Percentiles rank a stretch among this genome's conserved stretches.
Evolutionary conservation across 2,113 vertebrate genomes (phyloP).

Genomic region (Sturnus vulgaris): DNA sequence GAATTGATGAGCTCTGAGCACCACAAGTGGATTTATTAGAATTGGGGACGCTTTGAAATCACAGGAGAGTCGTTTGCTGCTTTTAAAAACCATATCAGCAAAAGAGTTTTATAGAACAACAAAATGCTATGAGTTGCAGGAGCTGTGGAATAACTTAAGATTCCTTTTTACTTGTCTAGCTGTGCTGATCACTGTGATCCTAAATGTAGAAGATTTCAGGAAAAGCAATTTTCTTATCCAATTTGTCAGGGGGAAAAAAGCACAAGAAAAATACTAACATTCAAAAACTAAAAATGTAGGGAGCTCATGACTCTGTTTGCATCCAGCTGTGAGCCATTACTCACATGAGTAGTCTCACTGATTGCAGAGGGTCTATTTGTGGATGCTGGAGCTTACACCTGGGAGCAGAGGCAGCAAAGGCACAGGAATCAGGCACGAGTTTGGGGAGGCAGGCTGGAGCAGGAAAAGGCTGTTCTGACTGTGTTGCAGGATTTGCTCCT

Average conservation of each 20-base stretch:
- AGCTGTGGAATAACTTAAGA: background rate
- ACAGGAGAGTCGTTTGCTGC: background rate
- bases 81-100: background rate
- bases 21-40: background rate
- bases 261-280: background rate
- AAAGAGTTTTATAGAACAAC: background rate
- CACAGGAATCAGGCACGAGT: background rate
- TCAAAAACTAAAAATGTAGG: background rate
- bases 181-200: conserved; percentile 1
- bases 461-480: background rate
- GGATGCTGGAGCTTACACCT: background rate
- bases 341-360: conserved; percentile 40
- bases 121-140: background rate
- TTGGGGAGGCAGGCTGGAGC: background rate
- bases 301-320: background rate
- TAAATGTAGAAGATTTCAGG: background rate
- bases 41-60: background rate
- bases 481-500: background rate
- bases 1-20: background rate
- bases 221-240: conserved; percentile 11
- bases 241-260: background rate
- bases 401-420: background rate
- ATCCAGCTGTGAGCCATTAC: conserved; percentile 50
- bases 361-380: conserved; percentile 34
- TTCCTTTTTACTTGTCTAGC: background rate